phyloP scores from a whole-genome alignment of 37 sponge, comb jelly and placozoan genomes.

The Aphrocallistes beatrix region DNA sequence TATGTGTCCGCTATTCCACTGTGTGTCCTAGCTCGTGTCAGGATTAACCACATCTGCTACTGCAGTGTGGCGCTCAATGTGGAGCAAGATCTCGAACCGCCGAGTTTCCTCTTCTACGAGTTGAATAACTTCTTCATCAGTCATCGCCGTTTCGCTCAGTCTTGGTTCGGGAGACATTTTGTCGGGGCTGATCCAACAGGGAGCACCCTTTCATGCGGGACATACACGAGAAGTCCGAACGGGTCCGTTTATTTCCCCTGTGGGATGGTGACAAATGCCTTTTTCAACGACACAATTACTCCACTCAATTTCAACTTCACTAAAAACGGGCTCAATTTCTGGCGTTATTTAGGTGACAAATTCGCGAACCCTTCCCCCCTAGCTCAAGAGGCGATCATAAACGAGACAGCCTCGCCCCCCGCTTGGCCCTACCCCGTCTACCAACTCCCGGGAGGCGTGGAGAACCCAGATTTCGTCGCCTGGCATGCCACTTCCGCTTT shows the following conservation, averaged over 20 bases:
- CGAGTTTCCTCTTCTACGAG: neutral
- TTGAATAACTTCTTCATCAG: neutral
- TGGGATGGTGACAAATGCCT: neutral
- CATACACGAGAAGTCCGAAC: neutral
- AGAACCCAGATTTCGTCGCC: neutral
- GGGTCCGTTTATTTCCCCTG: neutral
- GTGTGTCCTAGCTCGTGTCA: neutral
- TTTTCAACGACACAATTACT: constrained; percentile 2
- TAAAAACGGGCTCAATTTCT: neutral
- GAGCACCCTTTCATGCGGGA: neutral
- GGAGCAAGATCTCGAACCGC: neutral
- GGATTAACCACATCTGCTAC: neutral
- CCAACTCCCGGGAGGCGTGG: neutral
- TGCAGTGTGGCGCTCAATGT: neutral
- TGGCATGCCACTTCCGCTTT: constrained; percentile 6
- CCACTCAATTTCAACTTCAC: neutral
- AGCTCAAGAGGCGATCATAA: neutral
- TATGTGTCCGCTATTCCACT: neutral
- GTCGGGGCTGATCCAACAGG: neutral
- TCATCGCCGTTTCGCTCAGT: neutral
- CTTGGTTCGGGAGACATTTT: neutral
- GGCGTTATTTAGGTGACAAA: neutral
- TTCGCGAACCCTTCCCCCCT: neutral
- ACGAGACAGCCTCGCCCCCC: neutral
- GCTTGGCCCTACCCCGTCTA: constrained; percentile 2